These are phyloP conservation scores for Burhinus bistriatus DNA, from an alignment of 2,113 vertebrate genomes.

Conservation along the genomic window DNA sequence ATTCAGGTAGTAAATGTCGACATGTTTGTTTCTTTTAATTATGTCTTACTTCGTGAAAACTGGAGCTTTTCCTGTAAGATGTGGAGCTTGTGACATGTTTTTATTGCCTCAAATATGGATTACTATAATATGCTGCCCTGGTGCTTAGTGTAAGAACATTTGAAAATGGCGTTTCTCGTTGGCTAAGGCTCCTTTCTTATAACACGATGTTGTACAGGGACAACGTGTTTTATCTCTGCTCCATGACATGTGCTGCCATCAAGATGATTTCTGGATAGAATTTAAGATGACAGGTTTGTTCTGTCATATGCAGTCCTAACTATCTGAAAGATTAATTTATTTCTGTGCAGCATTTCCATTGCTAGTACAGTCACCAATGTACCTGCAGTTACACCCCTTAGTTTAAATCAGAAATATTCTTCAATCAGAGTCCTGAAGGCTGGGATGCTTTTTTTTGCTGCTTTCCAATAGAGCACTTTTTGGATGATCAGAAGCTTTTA, in stretches of 20 bases:
- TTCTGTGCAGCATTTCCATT: neutral
- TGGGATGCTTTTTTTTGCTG: neutral
- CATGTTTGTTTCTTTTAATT: conserved; percentile 19
- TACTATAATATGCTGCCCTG: neutral
- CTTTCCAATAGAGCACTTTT: neutral
- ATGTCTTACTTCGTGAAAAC: neutral
- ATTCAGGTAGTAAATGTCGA: neutral
- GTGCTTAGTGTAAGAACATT: neutral
- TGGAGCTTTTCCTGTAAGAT: neutral
- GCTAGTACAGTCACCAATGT: neutral
- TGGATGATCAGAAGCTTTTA: neutral
- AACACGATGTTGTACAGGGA: neutral
- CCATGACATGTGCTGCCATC: neutral
- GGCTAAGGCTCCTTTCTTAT: neutral
- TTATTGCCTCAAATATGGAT: neutral
- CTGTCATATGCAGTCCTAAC: neutral
- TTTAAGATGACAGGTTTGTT: neutral
- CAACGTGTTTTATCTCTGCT: neutral
- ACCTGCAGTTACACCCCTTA: neutral
- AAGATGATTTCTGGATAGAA: neutral
- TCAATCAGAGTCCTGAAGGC: neutral
- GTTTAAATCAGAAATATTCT: neutral
- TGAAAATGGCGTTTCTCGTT: neutral
- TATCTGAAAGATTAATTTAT: neutral
- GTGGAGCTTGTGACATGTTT: neutral